These are phyloP conservation scores for Barnardius zonarius DNA, from an alignment of 2,113 vertebrate species.

Conservation along the genomic window DNA sequence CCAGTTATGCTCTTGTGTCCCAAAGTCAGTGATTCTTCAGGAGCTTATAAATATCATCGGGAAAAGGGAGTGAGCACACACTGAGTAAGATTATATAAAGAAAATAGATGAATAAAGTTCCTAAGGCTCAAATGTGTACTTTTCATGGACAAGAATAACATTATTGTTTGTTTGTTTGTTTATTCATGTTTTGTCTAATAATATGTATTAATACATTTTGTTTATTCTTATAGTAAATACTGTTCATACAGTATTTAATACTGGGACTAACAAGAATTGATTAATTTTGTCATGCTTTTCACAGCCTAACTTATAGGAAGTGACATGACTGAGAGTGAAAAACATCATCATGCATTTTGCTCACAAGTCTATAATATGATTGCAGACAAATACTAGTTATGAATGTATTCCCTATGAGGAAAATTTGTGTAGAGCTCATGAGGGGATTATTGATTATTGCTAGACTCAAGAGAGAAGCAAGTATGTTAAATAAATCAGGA, in stretches of 20 bases:
- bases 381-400: slow-evolving; percentile 9
- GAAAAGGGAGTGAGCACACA: background rate
- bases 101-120: background rate
- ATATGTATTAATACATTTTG: background rate
- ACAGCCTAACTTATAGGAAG: background rate
- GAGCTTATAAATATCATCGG: background rate
- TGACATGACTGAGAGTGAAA: background rate
- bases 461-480: background rate
- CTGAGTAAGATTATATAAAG: background rate
- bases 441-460: background rate
- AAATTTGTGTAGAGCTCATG: background rate
- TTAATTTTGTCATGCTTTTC: background rate
- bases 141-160: background rate
- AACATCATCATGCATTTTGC: background rate
- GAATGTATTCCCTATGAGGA: background rate
- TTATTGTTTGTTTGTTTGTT: background rate
- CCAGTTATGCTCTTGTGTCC: background rate
- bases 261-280: background rate
- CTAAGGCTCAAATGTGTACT: background rate
- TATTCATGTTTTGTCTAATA: background rate
- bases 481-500: background rate
- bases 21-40: background rate
- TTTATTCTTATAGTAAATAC: background rate
- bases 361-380: background rate
- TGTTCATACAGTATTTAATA: background rate